Base-by-base conservation (phyloP, 2,888 invertebrate species). In the Drosophila diplacantha region DNA sequence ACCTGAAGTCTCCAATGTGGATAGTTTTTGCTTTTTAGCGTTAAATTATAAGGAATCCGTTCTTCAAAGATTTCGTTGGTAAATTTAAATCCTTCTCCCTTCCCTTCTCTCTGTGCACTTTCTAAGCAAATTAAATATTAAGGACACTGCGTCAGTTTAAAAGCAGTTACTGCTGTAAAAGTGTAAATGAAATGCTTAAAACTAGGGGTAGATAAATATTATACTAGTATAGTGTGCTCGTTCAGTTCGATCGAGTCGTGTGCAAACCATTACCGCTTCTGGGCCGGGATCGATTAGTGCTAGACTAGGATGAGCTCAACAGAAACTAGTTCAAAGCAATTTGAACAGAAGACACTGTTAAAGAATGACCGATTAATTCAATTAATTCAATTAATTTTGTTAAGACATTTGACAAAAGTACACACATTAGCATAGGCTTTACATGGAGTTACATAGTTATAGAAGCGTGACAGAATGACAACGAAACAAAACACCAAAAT, bases 331-430 rank as follows among this genome's bases (percentile, higher is more conserved):
- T 62, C 41, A 46, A 55, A 62, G 62, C 37, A 67, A 61, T 63
- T 24, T 56, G 32, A 14, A 38, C 50, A 60, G 58, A 39, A 52
- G 20, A 62, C 39, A 60, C 43, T 32, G 52, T 63, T 34, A 52
- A 37, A 32, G 61, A 38, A 61, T 60, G 46, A 55, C 26, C 62
- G 59, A 46, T 46, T 46, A 46, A 31, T 47, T 37, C 49, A 70
- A 75, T 64, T 70, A 62, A 69, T 9, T 26, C 26, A 29, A 29
- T 29, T 29, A 29, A 35, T 62, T 69, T 71, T 72, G 69, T 78
- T 69, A 72, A 75, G 68, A 84, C 81, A 78, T 85, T 85, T 85
- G 81, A 79, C 81, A 84, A 85, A 83, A 84, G 20, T 31, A 64
- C 73, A 82, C 69, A 82, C 55, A 39, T 39, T 39, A 73, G 43